A percentile compares a stretch with the other conserved stretches of the same genome.
Evolutionary conservation across 2,113 vertebrate genomes (phyloP).

Genomic region (Proteles cristata): DNA sequence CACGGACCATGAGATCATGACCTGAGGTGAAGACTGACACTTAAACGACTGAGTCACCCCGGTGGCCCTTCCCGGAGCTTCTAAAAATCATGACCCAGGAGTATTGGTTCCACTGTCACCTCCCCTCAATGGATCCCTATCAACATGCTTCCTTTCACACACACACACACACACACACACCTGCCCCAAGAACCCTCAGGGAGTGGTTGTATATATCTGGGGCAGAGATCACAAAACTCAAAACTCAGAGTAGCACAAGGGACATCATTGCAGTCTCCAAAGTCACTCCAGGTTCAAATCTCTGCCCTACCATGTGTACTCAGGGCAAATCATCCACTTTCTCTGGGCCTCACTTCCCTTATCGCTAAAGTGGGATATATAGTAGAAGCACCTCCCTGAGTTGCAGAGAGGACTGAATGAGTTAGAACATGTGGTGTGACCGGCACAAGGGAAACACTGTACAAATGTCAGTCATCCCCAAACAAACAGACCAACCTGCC

Average conservation of each 20-base stretch:
- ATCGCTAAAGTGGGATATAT: not conserved
- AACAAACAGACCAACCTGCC: not conserved
- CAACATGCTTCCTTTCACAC: not conserved
- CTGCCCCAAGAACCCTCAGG: not conserved
- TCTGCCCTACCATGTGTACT: not conserved
- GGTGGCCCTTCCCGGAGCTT: not conserved
- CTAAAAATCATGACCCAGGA: not conserved
- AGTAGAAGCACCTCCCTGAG: rapidly evolving
- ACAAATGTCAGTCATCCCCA: not conserved
- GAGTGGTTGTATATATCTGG: too few relatives aligned
- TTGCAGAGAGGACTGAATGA: not conserved
- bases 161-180: too few relatives aligned
- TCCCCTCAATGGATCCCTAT: too few relatives aligned
- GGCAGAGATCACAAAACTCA: not conserved
- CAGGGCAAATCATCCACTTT: not conserved
- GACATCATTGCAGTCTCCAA: not conserved
- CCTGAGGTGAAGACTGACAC: too few relatives aligned
- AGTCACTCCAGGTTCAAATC: not conserved
- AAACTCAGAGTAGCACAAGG: not conserved
- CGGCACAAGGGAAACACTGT: not conserved
- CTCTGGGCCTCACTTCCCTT: not conserved
- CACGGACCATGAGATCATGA: too few relatives aligned
- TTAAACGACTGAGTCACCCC: too few relatives aligned
- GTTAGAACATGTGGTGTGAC: rapidly evolving
- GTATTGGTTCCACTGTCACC: rapidly evolving